Conservation (phyloP, 2,113 vertebrate species). For the Chaenogobius annularis region DNA sequence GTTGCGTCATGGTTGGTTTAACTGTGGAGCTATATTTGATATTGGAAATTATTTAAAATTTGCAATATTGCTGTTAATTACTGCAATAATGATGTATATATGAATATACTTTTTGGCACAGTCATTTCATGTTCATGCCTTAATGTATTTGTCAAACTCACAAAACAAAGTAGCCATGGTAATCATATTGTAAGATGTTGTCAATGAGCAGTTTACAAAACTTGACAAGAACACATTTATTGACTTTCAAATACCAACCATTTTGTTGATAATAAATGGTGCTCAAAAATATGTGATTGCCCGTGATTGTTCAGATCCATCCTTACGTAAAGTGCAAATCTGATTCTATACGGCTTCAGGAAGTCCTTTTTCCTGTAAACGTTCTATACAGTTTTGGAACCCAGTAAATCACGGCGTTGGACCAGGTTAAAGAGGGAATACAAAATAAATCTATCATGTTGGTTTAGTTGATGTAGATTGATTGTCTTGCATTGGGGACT, state of each 20-base stretch:
- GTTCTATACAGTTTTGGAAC: constrained; percentile 34
- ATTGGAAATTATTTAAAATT: constrained; percentile 13
- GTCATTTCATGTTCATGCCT: too few relatives aligned
- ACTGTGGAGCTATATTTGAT: constrained; percentile 11
- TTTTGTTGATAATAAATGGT: constrained; percentile 8
- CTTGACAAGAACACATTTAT: background rate
- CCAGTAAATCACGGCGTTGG: constrained; percentile 22
- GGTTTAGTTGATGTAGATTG: constrained; percentile 57
- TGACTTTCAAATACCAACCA: background rate
- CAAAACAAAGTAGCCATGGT: too few relatives aligned
- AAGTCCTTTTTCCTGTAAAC: constrained; percentile 12
- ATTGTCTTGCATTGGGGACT: constrained; percentile 39
- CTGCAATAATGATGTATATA: too few relatives aligned
- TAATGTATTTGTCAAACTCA: too few relatives aligned
- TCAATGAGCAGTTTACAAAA: too few relatives aligned
- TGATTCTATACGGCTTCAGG: constrained; percentile 11
- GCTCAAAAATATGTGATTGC: background rate
- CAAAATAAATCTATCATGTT: constrained; percentile 56
- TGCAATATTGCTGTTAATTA: too few relatives aligned
- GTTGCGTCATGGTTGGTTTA: constrained; percentile 18
- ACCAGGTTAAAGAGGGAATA: constrained; percentile 19
- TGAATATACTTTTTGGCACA: too few relatives aligned
- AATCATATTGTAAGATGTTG: too few relatives aligned
- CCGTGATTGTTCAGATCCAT: background rate
- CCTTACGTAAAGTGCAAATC: constrained; percentile 1